phyloP scores from a whole-genome alignment of 2,797 vertebrate genomes.

The Pipistrellus pipistrellus region DNA sequence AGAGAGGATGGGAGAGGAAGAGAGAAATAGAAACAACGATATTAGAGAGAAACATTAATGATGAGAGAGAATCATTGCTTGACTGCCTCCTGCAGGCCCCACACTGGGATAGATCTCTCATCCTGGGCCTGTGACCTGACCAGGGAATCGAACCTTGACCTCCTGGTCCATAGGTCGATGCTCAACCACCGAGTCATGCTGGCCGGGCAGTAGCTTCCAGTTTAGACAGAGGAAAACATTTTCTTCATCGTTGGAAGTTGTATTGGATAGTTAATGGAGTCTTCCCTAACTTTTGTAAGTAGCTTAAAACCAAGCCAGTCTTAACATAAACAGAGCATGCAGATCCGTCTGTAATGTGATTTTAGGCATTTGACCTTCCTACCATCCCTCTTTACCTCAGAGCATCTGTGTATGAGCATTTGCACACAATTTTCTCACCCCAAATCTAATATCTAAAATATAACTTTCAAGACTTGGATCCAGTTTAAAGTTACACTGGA shows the following conservation, averaged over 20 bases:
- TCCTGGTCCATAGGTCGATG: too few relatives aligned
- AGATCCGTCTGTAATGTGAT: not conserved
- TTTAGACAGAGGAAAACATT: not conserved
- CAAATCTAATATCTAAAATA: constrained; percentile 30
- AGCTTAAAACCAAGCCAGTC: not conserved
- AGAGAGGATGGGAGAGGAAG: too few relatives aligned
- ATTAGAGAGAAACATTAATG: too few relatives aligned
- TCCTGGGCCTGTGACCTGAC: too few relatives aligned
- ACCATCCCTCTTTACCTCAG: not conserved
- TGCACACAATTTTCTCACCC: not conserved
- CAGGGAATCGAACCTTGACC: too few relatives aligned
- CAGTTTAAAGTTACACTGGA: constrained; percentile 29
- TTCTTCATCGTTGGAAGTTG: not conserved
- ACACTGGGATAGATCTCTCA: too few relatives aligned
- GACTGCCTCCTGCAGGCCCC: too few relatives aligned
- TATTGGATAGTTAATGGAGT: not conserved
- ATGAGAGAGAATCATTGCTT: too few relatives aligned
- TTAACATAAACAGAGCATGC: constrained; percentile 7
- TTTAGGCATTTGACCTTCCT: not conserved
- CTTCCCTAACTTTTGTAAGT: not conserved
- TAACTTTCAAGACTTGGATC: not conserved
- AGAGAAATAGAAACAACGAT: too few relatives aligned
- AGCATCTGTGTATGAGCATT: not conserved
- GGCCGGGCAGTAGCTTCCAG: not conserved
- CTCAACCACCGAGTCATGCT: too few relatives aligned